Percentiles rank a stretch among this genome's conserved stretches.
These are phyloP conservation scores for Podiceps cristatus DNA, from an alignment of 2,113 vertebrate genomes.

Conservation along the genomic window DNA sequence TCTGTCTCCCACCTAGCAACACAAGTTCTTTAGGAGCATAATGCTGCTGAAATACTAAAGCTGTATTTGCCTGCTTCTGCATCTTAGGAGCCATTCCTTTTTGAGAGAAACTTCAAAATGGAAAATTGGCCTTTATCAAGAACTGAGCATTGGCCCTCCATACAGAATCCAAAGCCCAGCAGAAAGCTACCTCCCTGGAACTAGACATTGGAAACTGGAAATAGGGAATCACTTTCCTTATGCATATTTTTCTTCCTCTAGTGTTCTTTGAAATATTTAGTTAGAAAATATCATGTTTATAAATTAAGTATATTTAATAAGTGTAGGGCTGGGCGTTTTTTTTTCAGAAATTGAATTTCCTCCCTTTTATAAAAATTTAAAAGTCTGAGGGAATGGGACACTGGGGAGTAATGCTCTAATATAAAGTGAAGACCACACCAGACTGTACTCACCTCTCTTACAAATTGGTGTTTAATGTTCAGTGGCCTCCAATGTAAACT, in stretches of 20 bases:
- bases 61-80: background rate
- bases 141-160: background rate
- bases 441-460: background rate
- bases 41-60: background rate
- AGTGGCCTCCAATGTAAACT: background rate
- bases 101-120: background rate
- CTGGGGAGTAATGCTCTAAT: background rate
- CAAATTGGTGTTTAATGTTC: background rate
- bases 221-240: background rate
- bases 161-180: background rate
- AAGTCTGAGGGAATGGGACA: background rate
- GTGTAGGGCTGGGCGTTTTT: fast-evolving
- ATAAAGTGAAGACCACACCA: background rate
- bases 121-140: background rate
- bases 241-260: background rate
- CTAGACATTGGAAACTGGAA: background rate
- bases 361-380: background rate
- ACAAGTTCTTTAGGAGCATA: background rate
- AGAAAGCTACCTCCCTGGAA: background rate
- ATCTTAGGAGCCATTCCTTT: background rate
- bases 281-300: background rate
- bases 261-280: background rate
- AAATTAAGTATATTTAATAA: background rate
- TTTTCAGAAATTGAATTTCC: background rate
- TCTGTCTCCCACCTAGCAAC: background rate